Base-by-base conservation (phyloP, 1,140 invertebrate genomes). In the Drosophila melanica region DNA sequence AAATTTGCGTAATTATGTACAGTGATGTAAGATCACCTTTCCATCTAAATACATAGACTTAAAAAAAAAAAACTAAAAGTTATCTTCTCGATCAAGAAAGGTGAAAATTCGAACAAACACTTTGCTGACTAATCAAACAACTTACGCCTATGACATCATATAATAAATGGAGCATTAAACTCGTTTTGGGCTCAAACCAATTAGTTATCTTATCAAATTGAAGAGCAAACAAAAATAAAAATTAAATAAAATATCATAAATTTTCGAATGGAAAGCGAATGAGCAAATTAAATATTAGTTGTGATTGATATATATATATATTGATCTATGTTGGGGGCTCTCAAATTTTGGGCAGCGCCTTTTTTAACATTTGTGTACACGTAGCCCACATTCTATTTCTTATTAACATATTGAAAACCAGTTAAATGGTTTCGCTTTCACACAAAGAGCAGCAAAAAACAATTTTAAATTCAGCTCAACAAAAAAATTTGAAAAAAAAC, bases 391-490 rank as follows among this genome's bases (percentile, higher is more conserved):
- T 73, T 66, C 33, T 67, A 58, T 18, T 14, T 18, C 0, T 27
- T 58, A 71, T 64, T 65, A 10, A 14, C 60, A 64, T 64, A 50
- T 10, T 30, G 0, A n/a, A 48, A 73, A 54, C 55, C 39, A 12
- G 62, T 58, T 58, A 16, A 39, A 20, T 11, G 47, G 6, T 63
- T 54, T 70, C 58, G 41, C 67, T 70, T 70, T 70, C 55, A 54
- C 64, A 68, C 55, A 37, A 20, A 53, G 12, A 39, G 11, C 35
- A 63, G 5, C 27, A 27, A 5, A 27, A 5, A 27, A 7, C 12
- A 54, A 55, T 11, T 42, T 55, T 33, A 14, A 48, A 58, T 77
- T 30, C 42, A 37, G 14, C 42, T 58, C 35, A 73, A 67, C 30
- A 16, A 6, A 35, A 59, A 54, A 3, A 27, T 5, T 27, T 27